phyloP scores from a whole-genome alignment of 2,888 invertebrate species.

The Drosophila limbata region DNA sequence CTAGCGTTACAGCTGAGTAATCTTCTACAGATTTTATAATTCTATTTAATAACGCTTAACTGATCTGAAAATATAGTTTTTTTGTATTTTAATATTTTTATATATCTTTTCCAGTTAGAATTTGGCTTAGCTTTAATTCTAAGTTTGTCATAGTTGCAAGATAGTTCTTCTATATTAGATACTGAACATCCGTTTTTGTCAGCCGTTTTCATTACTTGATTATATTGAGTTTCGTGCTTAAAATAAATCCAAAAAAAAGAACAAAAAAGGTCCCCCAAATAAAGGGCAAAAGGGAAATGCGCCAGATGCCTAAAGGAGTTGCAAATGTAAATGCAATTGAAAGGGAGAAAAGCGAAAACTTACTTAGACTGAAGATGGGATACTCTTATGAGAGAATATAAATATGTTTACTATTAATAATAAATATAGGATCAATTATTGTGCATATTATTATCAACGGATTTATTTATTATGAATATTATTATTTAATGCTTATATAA shows the following conservation, averaged over 20 bases:
- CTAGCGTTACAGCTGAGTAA: slow-evolving; percentile 1
- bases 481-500: no score
- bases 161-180: not conserved
- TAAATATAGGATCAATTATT: no score
- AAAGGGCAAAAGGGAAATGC: slow-evolving; percentile 32
- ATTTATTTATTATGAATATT: no score
- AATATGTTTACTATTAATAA: not conserved
- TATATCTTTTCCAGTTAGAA: not conserved
- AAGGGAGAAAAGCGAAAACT: slow-evolving; percentile 12
- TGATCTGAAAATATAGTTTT: not conserved
- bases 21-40: slow-evolving; percentile 1
- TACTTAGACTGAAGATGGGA: slow-evolving; percentile 19
- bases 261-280: slow-evolving; percentile 12
- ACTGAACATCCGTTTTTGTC: not conserved
- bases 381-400: slow-evolving; percentile 8
- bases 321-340: slow-evolving; percentile 50
- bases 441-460: no score
- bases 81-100: not conserved
- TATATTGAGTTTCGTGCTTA: slow-evolving; percentile 36
- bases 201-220: slow-evolving; percentile 63
- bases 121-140: not conserved
- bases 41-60: no score
- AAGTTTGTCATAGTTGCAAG: not conserved
- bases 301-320: slow-evolving; percentile 34
- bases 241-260: slow-evolving; percentile 23